Conservation (phyloP, 2,113 vertebrate genomes). For the Opisthocomus hoazin region DNA sequence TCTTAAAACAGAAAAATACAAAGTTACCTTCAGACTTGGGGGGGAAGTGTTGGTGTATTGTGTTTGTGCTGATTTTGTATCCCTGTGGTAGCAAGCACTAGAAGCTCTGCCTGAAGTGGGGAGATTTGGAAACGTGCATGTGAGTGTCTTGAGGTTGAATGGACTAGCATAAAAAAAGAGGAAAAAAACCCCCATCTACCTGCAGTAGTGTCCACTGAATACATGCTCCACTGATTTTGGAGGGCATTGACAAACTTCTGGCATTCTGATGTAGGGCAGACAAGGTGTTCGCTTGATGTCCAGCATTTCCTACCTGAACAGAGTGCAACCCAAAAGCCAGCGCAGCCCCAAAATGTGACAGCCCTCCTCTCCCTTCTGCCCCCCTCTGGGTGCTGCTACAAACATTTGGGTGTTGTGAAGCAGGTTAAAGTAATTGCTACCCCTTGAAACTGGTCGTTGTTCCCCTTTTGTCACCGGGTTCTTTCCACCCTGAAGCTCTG, state of each 20-base stretch:
- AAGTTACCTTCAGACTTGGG: neutral
- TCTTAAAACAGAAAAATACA: neutral
- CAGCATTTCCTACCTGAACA: neutral
- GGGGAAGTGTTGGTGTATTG: neutral
- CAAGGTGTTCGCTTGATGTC: neutral
- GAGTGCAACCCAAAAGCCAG: neutral
- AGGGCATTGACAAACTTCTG: neutral
- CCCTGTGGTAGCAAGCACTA: neutral
- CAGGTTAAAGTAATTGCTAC: neutral
- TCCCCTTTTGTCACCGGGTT: neutral
- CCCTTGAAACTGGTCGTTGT: neutral
- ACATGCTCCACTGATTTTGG: neutral
- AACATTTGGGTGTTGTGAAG: fast-evolving
- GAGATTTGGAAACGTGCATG: neutral
- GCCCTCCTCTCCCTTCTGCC: neutral
- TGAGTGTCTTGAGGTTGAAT: neutral
- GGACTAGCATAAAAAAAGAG: neutral
- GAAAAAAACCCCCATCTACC: neutral
- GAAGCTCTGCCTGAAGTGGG: neutral
- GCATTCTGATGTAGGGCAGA: neutral
- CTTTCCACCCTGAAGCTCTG: neutral
- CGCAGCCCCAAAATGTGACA: neutral
- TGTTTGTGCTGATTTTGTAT: neutral
- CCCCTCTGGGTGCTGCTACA: neutral
- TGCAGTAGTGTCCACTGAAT: neutral